Conservation (phyloP, 2,113 vertebrate species). For the Peromyscus maniculatus region DNA sequence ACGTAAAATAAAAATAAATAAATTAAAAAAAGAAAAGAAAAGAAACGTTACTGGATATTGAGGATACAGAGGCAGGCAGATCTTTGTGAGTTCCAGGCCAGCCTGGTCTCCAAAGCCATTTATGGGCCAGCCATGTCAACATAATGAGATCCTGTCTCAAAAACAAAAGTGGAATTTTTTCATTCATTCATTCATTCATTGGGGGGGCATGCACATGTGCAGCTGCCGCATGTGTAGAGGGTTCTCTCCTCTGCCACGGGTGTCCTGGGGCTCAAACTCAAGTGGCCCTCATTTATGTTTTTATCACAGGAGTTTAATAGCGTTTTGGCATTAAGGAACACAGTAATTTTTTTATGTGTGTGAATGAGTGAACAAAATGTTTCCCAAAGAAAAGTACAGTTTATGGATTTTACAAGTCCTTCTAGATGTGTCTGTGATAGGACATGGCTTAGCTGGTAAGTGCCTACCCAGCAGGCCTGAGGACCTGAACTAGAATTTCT, state of each 20-base stretch:
- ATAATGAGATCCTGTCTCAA: not conserved
- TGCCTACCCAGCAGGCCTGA: not conserved
- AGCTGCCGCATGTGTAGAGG: not conserved
- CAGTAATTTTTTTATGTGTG: not conserved
- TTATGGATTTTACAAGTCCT: not conserved
- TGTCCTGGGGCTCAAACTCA: not conserved
- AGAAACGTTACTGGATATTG: not conserved
- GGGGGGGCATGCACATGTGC: not conserved
- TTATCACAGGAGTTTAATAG: not conserved
- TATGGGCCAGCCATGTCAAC: not conserved
- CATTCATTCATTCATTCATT: not conserved
- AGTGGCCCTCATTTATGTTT: not conserved
- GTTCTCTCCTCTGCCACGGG: not conserved
- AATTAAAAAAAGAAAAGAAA: not conserved
- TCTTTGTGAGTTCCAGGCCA: not conserved
- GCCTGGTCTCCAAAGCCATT: not conserved
- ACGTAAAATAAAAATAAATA: not conserved
- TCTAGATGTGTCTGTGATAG: not conserved
- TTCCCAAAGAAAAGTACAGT: not conserved
- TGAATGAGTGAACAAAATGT: not conserved
- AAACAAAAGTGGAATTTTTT: not conserved
- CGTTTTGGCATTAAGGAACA: not conserved
- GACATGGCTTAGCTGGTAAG: not conserved
- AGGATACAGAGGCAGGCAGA: not conserved
- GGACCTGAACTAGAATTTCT: not conserved